phyloP scores from a whole-genome alignment of 2,888 invertebrate species.

The Drosophila paramelanica region DNA sequence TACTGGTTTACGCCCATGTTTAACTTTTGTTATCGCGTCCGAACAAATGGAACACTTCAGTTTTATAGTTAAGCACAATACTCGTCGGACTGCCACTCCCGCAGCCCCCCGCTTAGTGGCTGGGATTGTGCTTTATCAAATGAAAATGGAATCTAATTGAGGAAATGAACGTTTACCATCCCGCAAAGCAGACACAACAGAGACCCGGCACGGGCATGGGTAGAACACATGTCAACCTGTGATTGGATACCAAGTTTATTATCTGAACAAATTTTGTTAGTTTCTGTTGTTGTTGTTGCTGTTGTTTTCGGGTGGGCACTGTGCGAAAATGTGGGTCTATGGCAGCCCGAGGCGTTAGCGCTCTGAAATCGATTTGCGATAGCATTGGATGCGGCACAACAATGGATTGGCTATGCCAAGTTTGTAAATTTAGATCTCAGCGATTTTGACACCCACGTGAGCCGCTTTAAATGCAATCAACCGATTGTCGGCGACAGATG shows the following conservation, averaged over 20 bases:
- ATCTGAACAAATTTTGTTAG: slow-evolving; percentile 28
- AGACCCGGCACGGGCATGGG: slow-evolving; percentile 1
- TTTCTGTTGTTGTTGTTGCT: background rate
- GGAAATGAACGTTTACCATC: slow-evolving; percentile 73
- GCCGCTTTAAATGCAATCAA: slow-evolving; percentile 44
- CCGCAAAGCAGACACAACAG: slow-evolving; percentile 20
- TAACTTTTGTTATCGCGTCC: slow-evolving; percentile 50
- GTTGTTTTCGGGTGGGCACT: background rate
- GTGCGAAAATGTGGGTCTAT: slow-evolving; percentile 23
- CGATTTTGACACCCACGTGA: slow-evolving; percentile 47
- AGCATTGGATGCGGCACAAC: slow-evolving; percentile 22
- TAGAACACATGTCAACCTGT: slow-evolving; percentile 26
- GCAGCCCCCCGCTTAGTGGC: background rate
- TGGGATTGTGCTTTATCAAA: slow-evolving; percentile 32
- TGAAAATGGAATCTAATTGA: slow-evolving; percentile 67
- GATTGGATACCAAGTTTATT: slow-evolving; percentile 40
- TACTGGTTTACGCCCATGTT: slow-evolving; percentile 46
- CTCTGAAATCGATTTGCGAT: slow-evolving; percentile 26
- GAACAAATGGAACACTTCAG: slow-evolving; percentile 17
- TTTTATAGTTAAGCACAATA: slow-evolving; percentile 32
- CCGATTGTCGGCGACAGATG: slow-evolving; percentile 20
- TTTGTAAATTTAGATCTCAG: slow-evolving; percentile 28
- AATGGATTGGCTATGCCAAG: slow-evolving; percentile 34
- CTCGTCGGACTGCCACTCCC: background rate
- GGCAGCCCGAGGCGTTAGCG: slow-evolving; percentile 40